These are phyloP conservation scores for Apodemus speciosus DNA, from an alignment of 2,113 vertebrate genomes.

Conservation along the genomic window DNA sequence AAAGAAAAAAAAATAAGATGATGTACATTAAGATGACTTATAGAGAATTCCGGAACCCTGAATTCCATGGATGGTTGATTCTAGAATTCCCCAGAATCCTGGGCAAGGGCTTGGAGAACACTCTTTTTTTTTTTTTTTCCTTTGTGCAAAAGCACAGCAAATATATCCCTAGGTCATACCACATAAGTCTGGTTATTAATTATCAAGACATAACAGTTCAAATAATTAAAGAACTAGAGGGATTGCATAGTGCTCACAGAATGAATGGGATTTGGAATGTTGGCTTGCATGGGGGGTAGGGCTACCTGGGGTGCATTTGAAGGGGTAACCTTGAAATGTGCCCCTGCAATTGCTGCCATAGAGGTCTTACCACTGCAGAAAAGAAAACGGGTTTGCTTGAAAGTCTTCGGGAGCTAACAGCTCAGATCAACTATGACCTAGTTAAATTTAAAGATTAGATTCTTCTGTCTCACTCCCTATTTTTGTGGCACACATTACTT, in stretches of 20 bases:
- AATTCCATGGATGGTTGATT: background rate
- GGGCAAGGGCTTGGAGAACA: background rate
- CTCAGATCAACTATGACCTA: conserved; percentile 29
- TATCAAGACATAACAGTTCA: conserved; percentile 10
- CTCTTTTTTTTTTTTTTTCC: background rate
- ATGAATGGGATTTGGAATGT: background rate
- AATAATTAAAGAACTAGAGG: conserved; percentile 23
- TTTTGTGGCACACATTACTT: conserved; percentile 26
- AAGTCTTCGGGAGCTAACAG: background rate
- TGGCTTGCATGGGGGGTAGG: conserved; percentile 30
- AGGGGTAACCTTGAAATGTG: conserved; percentile 4
- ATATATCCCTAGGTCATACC: background rate
- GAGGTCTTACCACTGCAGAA: conserved; percentile 18
- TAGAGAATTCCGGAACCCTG: conserved; percentile 2
- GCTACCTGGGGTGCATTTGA: conserved; percentile 1
- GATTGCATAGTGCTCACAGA: background rate
- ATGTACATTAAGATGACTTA: background rate
- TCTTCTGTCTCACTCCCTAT: conserved; percentile 32
- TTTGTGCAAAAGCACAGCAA: conserved; percentile 38
- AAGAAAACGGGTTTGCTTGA: background rate
- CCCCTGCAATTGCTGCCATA: background rate
- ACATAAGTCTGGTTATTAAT: background rate
- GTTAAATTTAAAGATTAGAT: conserved; percentile 44
- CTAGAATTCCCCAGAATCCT: conserved; percentile 23
- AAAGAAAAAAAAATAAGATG: conserved; percentile 43